Base-by-base conservation (phyloP, 2,888 invertebrate species). In the Rhodophaea formosa region DNA sequence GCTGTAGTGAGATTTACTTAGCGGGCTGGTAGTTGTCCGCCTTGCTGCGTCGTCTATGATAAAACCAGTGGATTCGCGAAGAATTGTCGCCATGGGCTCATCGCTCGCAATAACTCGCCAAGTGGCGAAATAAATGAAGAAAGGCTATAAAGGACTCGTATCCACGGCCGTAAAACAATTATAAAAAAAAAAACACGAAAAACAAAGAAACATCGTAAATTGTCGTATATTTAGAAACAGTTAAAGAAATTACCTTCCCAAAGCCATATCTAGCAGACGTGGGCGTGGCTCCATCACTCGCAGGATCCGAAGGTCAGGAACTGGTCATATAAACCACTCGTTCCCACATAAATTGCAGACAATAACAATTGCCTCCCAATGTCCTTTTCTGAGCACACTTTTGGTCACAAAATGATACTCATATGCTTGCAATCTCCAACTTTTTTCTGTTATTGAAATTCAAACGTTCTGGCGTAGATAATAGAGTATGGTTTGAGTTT, bases 261-360 rank as follows among this genome's bases (percentile, higher is more conserved):
- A 15, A 51, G 51, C 51, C 35, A 51, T 51, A 51, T 51, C 49
- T 8, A 15, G 8, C 49, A 49, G 49, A 49, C 10, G 10, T 51
- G n/a, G 51, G 35, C 51, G 51, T 51, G 51, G 32, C 8, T 16
- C 35, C 8, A 17, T 51, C 35, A 35, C 10, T 8, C 14, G 0
- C 35, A 51, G 35, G 35, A 35, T 17, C 16, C 16, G 15, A 39
- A 45, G 52, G 47, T 58, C 49, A 51, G 43, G 42, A 51, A 45
- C 42, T 17, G 49, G 58, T 59, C 59, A 62, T 64, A 64, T 64
- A 64, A 64, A 59, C 53, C 58, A 57, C 60, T 60, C 32, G 59
- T 49, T 14, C 42, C 23, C 53, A 39, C 64, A 62, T 64, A 64
- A 64, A 62, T 64, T 59, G 61, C 64, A 64, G 59, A 60, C 56